Base-by-base conservation (phyloP, 2,113 vertebrate species). In the Melanotaenia duboulayi region DNA sequence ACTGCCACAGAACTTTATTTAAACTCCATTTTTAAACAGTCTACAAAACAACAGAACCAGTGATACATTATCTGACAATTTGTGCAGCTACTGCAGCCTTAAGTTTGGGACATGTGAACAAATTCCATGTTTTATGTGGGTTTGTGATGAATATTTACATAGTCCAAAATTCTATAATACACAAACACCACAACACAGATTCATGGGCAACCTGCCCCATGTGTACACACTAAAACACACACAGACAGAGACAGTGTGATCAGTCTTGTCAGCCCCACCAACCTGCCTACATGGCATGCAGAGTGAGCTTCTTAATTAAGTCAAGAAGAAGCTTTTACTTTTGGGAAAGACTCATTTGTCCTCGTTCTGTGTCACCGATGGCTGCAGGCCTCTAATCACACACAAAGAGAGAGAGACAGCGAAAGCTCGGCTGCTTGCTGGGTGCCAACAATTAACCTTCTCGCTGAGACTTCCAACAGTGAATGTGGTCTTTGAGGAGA, bases 251-350 rank as follows among this genome's bases (percentile, higher is more conserved):
- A 11, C 68, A 52, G 37, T 52, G 23, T 49, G 63, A 83, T 76
- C 46, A 11, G 52, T 72, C 76, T 63, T 24, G 61, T 75, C 52
- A 25, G 51, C 42, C 55, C 46, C 73, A 25, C 64, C 55, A 16
- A 46, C 28, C 20, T 11, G 11, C 70, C 58, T 56, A 73, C 71
- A 76, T n/a, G 28, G 55, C 64, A 85, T 63, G 75, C 62, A 82
- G 57, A 71, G 74, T 23, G 77, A 84, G 70, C 85, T 79, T 75
- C 78, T 77, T 91, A 90, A 89, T 90, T 89, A 88, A 79, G 83
- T 84, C 35, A 25, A 76, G 85, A 80, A 76, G 82, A 85, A 83
- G 72, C 77, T 81, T 84, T 89, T 89, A 90, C 83, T 86, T 88
- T 85, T 86, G 78, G 82, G 85, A 85, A 74, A 42, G 68, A 76